A percentile compares a stretch with the other conserved stretches of the same genome.
Conservation (phyloP, 2,797 vertebrate species). For the Oryzias sinensis region DNA sequence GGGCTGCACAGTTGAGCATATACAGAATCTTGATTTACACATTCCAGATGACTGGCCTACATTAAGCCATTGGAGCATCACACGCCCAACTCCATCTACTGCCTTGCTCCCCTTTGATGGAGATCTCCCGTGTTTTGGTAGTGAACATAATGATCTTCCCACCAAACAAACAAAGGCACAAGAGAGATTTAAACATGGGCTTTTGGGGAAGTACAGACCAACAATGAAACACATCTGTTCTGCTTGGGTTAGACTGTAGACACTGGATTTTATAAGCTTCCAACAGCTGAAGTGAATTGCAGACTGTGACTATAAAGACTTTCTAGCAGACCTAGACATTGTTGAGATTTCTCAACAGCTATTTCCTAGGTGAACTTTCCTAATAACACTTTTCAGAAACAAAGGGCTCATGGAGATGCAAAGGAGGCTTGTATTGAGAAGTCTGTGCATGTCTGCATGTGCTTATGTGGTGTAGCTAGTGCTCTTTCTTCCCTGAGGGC, state of each 20-base stretch:
- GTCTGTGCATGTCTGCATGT: conserved; percentile 25
- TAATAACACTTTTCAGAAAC: conserved; percentile 60
- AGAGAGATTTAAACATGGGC: conserved; percentile 44
- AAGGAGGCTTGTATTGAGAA: conserved; percentile 32
- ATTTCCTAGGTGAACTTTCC: conserved; percentile 59
- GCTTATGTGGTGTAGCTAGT: conserved; percentile 52
- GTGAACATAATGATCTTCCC: conserved; percentile 50
- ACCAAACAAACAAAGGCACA: conserved; percentile 68
- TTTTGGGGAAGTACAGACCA: conserved; percentile 40
- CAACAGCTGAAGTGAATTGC: conserved; percentile 52
- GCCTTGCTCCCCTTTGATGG: conserved; percentile 53
- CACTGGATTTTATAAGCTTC: conserved; percentile 48
- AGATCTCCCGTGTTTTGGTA: conserved; percentile 46
- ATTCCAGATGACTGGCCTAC: conserved; percentile 76
- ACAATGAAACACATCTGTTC: conserved; percentile 54
- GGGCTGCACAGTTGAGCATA: conserved; percentile 67
- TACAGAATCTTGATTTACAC: conserved; percentile 80
- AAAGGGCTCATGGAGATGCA: conserved; percentile 57
- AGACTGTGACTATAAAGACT: conserved; percentile 48
- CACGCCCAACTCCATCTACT: conserved; percentile 44
- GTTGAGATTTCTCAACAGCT: conserved; percentile 54
- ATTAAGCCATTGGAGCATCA: conserved; percentile 61
- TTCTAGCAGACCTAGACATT: conserved; percentile 62
- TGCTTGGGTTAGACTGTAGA: conserved; percentile 29
- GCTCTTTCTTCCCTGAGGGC: conserved; percentile 50